These are phyloP conservation scores for Branchellion lobata DNA, from an alignment of 2,888 invertebrate genomes.

Conservation along the genomic window DNA sequence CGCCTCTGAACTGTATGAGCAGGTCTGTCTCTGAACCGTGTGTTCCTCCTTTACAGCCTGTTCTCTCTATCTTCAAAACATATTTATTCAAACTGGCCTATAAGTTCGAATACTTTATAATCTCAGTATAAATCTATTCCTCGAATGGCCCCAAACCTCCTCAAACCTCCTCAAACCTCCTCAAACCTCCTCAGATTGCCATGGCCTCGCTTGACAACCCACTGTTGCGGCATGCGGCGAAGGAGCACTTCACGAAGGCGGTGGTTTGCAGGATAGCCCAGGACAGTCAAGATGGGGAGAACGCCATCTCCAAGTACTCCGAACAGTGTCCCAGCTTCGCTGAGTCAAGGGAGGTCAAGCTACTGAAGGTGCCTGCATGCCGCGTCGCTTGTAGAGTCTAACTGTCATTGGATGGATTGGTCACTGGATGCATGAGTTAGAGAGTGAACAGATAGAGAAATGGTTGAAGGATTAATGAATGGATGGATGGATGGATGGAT, in stretches of 20 bases:
- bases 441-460: too few species aligned
- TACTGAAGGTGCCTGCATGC: conserved; percentile 85
- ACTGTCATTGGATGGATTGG: not conserved
- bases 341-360: conserved; percentile 90
- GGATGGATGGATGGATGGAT: too few species aligned
- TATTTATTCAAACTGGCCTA: not conserved
- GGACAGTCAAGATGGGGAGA: conserved; percentile 86
- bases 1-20: conserved; percentile 93
- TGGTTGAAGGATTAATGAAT: too few species aligned
- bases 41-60: not conserved
- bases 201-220: conserved; percentile 88
- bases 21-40: conserved; percentile 65
- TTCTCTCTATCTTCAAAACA: not conserved
- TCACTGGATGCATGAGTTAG: not conserved
- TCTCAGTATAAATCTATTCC: not conserved
- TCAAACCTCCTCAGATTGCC: too few species aligned
- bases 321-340: conserved; percentile 92
- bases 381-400: too few species aligned
- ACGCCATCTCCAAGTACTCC: conserved; percentile 82
- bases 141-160: not conserved
- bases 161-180: too few species aligned
- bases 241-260: conserved; percentile 96
- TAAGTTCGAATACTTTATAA: not conserved
- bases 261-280: conserved; percentile 93
- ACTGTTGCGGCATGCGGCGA: conserved; percentile 93